Conservation (phyloP, 2,113 vertebrate genomes). For the Hypanus sabinus region DNA sequence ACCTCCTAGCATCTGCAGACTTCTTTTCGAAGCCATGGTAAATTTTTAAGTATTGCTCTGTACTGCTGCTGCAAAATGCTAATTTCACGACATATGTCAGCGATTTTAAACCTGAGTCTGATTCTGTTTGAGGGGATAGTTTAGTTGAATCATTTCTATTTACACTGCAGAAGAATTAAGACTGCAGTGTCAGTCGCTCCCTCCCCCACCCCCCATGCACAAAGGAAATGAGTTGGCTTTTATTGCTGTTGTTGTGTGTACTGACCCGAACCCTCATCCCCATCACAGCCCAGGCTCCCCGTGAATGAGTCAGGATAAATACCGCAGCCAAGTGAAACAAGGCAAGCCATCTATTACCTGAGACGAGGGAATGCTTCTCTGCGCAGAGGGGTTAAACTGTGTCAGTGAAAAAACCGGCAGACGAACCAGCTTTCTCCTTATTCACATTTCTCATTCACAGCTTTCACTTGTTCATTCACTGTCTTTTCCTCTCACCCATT, state of each 20-base stretch:
- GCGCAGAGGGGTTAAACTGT: not conserved
- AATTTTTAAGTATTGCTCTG: too few species aligned
- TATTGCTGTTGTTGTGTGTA: not conserved
- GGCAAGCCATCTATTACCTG: not conserved
- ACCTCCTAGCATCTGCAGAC: too few species aligned
- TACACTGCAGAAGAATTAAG: not conserved
- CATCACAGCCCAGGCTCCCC: not conserved
- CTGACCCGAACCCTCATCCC: not conserved
- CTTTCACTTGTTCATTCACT: too few species aligned
- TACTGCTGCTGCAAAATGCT: too few species aligned
- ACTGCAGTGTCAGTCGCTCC: not conserved
- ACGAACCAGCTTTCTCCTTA: not conserved
- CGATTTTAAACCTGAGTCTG: too few species aligned
- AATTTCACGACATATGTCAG: too few species aligned
- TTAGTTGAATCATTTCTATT: not conserved
- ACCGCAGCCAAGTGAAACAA: not conserved
- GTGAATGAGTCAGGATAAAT: not conserved
- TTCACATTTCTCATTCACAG: not conserved
- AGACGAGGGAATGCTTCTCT: not conserved
- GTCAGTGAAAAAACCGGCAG: not conserved
- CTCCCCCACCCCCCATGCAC: too few species aligned
- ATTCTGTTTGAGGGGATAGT: not conserved
- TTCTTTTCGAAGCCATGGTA: too few species aligned
- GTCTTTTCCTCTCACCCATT: not conserved
- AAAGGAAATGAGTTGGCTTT: not conserved